A percentile compares a stretch with the other conserved stretches of the same genome.
These are phyloP conservation scores for Volucella zonaria DNA, from an alignment of 2,888 invertebrate species.

Conservation along the genomic window DNA sequence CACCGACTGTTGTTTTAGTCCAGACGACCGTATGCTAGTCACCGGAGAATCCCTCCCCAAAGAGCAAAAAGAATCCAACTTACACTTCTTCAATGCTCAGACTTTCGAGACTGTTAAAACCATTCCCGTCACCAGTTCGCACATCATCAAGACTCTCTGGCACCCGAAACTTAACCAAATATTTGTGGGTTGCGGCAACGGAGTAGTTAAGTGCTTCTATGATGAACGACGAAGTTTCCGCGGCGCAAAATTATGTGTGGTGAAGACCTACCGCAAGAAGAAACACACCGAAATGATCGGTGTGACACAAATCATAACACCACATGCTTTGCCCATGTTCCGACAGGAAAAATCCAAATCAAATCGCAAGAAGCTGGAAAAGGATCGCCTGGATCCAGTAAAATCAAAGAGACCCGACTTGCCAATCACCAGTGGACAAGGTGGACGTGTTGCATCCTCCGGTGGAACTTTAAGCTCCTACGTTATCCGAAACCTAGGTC, in stretches of 20 bases:
- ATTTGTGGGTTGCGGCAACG: conserved; percentile 95
- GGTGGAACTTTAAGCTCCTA: conserved; percentile 96
- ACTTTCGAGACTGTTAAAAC: conserved; percentile 89
- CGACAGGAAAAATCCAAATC: conserved; percentile 95
- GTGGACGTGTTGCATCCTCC: conserved; percentile 96
- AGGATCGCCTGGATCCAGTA: conserved; percentile 93
- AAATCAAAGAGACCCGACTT: conserved; percentile 92
- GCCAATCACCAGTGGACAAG: conserved; percentile 94
- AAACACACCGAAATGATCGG: conserved; percentile 94
- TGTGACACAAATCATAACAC: conserved; percentile 96
- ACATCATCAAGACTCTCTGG: conserved; percentile 95
- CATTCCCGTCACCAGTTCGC: conserved; percentile 90
- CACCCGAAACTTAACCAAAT: conserved; percentile 99
- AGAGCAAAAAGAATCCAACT: conserved; percentile 86
- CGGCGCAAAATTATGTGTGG: conserved; percentile 95
- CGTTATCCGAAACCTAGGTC: conserved; percentile 96
- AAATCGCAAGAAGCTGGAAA: conserved; percentile 94
- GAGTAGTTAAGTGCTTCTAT: conserved; percentile 94
- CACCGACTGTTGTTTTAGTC: conserved; percentile 90
- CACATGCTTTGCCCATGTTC: conserved; percentile 97
- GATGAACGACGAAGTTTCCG: conserved; percentile 93
- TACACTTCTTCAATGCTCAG: conserved; percentile 91
- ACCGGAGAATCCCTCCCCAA: conserved; percentile 93
- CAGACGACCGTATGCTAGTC: conserved; percentile 93
- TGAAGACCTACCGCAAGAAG: conserved; percentile 90